phyloP scores from a whole-genome alignment of 2,797 vertebrate genomes.

The Salmo trutta region DNA sequence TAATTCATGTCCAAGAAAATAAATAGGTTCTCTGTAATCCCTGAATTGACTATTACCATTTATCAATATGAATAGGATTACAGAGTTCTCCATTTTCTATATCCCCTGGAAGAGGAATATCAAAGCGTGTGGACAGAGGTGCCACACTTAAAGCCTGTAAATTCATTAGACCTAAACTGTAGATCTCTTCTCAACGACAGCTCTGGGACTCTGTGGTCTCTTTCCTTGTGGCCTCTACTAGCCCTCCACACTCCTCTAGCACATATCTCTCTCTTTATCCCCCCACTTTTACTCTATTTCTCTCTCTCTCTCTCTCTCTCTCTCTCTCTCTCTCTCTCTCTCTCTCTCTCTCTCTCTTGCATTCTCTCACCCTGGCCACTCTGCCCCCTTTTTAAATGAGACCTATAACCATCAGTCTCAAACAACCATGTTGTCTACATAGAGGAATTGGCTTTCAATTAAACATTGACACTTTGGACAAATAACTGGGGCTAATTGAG shows the following conservation, averaged over 20 bases:
- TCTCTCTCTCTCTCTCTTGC: not conserved
- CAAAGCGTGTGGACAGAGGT: not conserved
- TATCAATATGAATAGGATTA: conserved; percentile 25
- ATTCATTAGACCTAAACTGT: not conserved
- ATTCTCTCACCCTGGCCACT: not conserved
- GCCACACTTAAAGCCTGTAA: not conserved
- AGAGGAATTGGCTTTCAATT: conserved; percentile 1
- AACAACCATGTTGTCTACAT: conserved; percentile 5
- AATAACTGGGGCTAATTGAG: not conserved
- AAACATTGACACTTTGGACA: not conserved
- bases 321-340: not conserved
- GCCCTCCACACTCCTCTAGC: not conserved
- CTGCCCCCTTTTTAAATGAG: not conserved
- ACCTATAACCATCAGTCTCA: conserved; percentile 3
- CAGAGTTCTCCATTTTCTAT: not conserved
- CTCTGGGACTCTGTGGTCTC: not conserved
- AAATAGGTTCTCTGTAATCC: conserved; percentile 51
- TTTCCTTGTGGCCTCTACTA: not conserved
- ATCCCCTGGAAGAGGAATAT: not conserved
- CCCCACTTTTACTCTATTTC: conserved; percentile 3
- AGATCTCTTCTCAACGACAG: not conserved
- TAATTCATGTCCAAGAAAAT: conserved; percentile 32
- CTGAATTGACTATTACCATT: conserved; percentile 50
- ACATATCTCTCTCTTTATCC: conserved; percentile 8
- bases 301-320: conserved; percentile 7